Evolutionary conservation across 2,113 vertebrate species (phyloP).

Genomic region (Pollimyrus isidori): DNA sequence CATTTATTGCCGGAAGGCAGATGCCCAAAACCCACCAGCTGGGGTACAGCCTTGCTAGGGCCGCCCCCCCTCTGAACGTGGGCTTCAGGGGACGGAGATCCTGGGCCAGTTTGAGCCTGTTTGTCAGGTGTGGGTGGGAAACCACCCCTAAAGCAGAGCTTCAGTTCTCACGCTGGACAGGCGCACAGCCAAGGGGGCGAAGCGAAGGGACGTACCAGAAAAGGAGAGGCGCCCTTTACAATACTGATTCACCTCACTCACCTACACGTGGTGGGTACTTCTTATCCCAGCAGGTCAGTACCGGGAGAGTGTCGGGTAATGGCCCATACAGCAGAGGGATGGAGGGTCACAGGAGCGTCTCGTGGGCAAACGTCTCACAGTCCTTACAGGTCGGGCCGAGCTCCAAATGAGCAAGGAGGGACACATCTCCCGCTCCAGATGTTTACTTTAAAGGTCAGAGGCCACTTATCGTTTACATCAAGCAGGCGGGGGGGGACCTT

Average conservation of each 20-base stretch:
- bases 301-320: not conserved
- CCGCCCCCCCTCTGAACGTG: not conserved
- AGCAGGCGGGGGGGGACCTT: not conserved
- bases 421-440: not conserved
- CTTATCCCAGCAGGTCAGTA: not conserved
- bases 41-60: not conserved
- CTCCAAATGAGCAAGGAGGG: not conserved
- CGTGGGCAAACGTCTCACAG: not conserved
- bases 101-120: not conserved
- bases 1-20: not conserved
- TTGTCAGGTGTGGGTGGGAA: not conserved
- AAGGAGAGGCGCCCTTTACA: not conserved
- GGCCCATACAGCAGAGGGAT: not conserved
- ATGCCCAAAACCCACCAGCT: not conserved
- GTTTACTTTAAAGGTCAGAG: slow-evolving; percentile 18
- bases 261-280: not conserved
- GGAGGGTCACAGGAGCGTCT: not conserved
- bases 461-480: slow-evolving; percentile 20
- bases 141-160: not conserved
- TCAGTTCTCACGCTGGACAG: not conserved
- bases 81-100: not conserved
- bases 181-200: not conserved
- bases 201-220: not conserved
- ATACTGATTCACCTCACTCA: not conserved
- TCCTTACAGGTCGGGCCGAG: not conserved